A percentile compares a stretch with the other conserved stretches of the same genome.
Evolutionary conservation across 53 echinoderm and acorn worm genomes (phyloP).

Genomic region (Actinopyga echinites): DNA sequence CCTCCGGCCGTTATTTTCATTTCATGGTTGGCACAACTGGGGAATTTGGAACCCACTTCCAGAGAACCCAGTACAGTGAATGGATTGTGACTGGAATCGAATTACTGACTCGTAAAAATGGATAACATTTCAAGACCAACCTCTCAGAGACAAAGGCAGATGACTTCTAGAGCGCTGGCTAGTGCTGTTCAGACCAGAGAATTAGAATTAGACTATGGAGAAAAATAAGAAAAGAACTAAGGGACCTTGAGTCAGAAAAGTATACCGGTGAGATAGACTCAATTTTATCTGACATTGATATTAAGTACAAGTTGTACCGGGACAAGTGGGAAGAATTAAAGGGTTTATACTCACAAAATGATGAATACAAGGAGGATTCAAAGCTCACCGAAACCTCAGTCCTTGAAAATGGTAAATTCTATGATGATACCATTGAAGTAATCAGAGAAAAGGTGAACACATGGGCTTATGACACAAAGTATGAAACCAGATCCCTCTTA

Average conservation of each 20-base stretch:
- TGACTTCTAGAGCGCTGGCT: too few relatives aligned
- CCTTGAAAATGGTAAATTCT: conserved; percentile 27
- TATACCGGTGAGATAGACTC: neutral
- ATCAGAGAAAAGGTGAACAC: conserved; percentile 7
- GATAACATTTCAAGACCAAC: neutral
- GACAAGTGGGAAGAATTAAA: neutral
- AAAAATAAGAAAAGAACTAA: neutral
- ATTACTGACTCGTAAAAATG: neutral
- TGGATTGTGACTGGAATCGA: neutral
- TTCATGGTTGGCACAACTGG: too few relatives aligned
- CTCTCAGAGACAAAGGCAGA: neutral
- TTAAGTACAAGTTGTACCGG: neutral
- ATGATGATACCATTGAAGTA: neutral
- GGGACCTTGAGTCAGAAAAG: neutral
- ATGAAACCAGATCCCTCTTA: neutral
- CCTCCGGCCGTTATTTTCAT: too few relatives aligned
- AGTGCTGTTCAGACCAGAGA: neutral
- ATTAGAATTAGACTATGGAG: neutral
- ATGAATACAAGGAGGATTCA: conserved; percentile 25
- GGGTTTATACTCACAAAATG: conserved; percentile 21
- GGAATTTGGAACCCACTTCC: too few relatives aligned
- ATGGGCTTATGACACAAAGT: neutral
- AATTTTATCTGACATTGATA: neutral
- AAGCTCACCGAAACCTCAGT: neutral
- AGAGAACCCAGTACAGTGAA: conserved; percentile 23